Conservation (phyloP, 2,888 invertebrate genomes). For the Polydrusus cervinus region DNA sequence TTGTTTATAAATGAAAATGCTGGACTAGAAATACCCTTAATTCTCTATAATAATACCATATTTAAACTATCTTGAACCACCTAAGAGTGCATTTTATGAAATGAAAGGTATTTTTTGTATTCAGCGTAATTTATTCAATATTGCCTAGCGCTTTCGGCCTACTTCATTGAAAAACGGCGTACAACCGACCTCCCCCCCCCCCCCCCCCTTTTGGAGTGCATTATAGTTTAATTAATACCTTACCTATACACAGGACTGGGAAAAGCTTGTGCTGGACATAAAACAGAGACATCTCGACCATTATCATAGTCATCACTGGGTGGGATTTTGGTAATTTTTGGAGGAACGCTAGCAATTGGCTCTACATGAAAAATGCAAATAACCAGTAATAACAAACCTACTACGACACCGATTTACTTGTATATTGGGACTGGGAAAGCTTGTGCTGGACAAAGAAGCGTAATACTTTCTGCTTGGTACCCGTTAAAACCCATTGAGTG, state of each 20-base stretch:
- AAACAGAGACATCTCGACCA: conserved; percentile 68
- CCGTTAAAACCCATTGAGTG: conserved; percentile 77
- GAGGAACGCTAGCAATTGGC: conserved; percentile 72
- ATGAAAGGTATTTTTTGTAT: too few relatives aligned
- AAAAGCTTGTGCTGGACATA: conserved; percentile 80
- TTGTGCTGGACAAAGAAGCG: conserved; percentile 77
- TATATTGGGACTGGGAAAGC: conserved; percentile 77
- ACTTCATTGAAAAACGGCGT: too few relatives aligned
- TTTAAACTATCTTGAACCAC: background rate
- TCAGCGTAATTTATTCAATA: too few relatives aligned
- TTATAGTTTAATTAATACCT: too few relatives aligned
- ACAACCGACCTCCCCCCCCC: too few relatives aligned
- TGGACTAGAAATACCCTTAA: conserved; percentile 31
- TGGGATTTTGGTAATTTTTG: conserved; percentile 57
- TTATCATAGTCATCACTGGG: conserved; percentile 42
- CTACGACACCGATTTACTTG: conserved; percentile 61
- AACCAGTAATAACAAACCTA: background rate
- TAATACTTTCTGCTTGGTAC: conserved; percentile 66
- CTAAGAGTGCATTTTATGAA: too few relatives aligned
- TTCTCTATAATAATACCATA: background rate
- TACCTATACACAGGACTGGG: conserved; percentile 75
- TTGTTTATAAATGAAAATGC: background rate
- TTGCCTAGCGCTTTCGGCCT: too few relatives aligned
- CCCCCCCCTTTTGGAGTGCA: too few relatives aligned
- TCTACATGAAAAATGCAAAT: conserved; percentile 61